These are phyloP conservation scores for Nephrocerus scutellatus DNA, from an alignment of 2,888 invertebrate species.

Conservation along the genomic window DNA sequence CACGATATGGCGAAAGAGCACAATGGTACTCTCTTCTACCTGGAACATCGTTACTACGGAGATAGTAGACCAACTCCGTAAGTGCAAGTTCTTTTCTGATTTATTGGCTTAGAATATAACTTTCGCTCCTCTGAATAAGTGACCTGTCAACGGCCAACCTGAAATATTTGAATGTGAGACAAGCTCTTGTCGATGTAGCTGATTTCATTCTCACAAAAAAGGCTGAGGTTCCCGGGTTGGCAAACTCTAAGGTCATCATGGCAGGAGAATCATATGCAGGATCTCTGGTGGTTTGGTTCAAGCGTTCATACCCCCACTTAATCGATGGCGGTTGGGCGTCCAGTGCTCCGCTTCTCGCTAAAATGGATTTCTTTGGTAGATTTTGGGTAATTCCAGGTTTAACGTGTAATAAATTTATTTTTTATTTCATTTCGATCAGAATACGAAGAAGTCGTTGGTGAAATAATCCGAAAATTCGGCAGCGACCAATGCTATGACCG, in stretches of 20 bases:
- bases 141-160: slow-evolving; percentile 46
- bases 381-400: no score
- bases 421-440: no score
- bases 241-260: slow-evolving; percentile 48
- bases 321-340: slow-evolving; percentile 55
- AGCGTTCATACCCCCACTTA: slow-evolving; percentile 57
- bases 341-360: slow-evolving; percentile 57
- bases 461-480: slow-evolving; percentile 34
- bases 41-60: no score
- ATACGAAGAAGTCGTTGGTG: slow-evolving; percentile 43
- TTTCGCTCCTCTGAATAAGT: no score
- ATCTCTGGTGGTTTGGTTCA: slow-evolving; percentile 62
- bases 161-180: slow-evolving; percentile 56
- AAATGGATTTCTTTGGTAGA: slow-evolving; percentile 52
- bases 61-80: no score
- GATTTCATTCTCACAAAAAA: slow-evolving; percentile 53
- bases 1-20: no score
- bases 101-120: no score
- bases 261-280: slow-evolving; percentile 63
- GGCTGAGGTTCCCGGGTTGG: slow-evolving; percentile 32
- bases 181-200: slow-evolving; percentile 61
- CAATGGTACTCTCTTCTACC: no score
- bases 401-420: no score
- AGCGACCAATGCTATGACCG: slow-evolving; percentile 39
- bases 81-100: no score